Conservation (phyloP, 92 coral and sea anemone genomes). For the Ricordea florida region DNA sequence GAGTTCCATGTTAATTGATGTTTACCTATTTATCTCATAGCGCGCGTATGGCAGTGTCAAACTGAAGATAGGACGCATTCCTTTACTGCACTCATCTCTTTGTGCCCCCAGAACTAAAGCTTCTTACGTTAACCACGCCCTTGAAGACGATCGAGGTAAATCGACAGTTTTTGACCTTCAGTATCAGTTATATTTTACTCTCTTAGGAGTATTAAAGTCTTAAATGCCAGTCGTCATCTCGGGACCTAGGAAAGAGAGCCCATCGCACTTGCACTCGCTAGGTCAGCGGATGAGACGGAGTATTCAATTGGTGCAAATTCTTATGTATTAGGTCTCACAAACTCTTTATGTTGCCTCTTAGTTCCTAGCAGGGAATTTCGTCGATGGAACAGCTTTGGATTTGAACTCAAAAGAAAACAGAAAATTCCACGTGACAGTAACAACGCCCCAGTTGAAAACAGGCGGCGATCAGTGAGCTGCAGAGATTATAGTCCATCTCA, state of each 20-base stretch:
- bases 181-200: neutral
- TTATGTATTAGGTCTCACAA: no score
- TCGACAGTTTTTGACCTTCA: no score
- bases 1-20: neutral
- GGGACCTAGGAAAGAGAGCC: neutral
- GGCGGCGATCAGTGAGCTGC: slow-evolving; percentile 13
- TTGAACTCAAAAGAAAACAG: slow-evolving; percentile 14
- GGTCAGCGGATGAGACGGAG: neutral
- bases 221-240: neutral
- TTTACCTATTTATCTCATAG: slow-evolving; percentile 10
- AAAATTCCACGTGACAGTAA: neutral
- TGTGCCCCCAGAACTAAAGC: neutral
- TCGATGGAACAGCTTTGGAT: slow-evolving; percentile 59
- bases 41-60: slow-evolving; percentile 68
- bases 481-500: neutral
- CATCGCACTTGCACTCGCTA: neutral
- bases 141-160: slow-evolving; percentile 70
- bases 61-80: slow-evolving; percentile 65
- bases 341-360: neutral
- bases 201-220: neutral
- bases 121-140: slow-evolving; percentile 57
- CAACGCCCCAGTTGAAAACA: neutral
- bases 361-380: slow-evolving; percentile 14
- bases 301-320: no score
- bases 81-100: slow-evolving; percentile 50